phyloP scores from a whole-genome alignment of 2,113 vertebrate species.

The Poecilia latipinna region DNA sequence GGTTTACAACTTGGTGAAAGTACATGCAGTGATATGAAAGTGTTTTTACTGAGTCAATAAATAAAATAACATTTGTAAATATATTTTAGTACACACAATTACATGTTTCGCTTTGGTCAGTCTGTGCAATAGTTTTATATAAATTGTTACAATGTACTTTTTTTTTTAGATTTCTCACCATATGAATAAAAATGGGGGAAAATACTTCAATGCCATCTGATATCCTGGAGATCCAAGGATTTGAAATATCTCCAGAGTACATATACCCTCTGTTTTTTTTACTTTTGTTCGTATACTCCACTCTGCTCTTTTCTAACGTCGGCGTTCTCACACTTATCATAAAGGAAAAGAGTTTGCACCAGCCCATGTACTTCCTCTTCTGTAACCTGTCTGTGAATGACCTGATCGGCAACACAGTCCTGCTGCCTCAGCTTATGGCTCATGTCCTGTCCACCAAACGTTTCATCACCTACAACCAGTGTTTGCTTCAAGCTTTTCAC shows the following conservation, averaged over 20 bases:
- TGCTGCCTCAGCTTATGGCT: conserved; percentile 67
- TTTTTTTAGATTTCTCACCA: conserved; percentile 16
- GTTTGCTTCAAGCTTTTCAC: conserved; percentile 65
- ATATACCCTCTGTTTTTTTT: conserved; percentile 59
- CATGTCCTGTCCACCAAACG: conserved; percentile 55
- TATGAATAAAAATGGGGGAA: conserved; percentile 38
- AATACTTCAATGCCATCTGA: conserved; percentile 36
- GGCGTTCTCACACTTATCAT: conserved; percentile 59
- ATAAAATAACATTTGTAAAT: too few species aligned
- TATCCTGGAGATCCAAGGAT: conserved; percentile 53
- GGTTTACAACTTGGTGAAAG: background rate
- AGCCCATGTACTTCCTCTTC: conserved; percentile 73
- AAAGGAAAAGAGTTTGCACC: conserved; percentile 63
- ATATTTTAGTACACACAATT: too few species aligned
- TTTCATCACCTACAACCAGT: conserved; percentile 58
- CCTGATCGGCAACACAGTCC: conserved; percentile 66
- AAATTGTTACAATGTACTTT: background rate
- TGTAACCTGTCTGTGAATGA: conserved; percentile 71
- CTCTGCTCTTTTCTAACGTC: conserved; percentile 58
- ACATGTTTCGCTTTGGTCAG: too few species aligned
- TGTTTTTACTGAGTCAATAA: background rate
- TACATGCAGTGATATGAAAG: background rate
- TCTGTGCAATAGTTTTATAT: background rate
- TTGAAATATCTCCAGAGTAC: conserved; percentile 52
- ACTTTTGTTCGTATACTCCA: conserved; percentile 60